phyloP scores from a whole-genome alignment of 1,140 invertebrate genomes.

The Holotrichia oblita region DNA sequence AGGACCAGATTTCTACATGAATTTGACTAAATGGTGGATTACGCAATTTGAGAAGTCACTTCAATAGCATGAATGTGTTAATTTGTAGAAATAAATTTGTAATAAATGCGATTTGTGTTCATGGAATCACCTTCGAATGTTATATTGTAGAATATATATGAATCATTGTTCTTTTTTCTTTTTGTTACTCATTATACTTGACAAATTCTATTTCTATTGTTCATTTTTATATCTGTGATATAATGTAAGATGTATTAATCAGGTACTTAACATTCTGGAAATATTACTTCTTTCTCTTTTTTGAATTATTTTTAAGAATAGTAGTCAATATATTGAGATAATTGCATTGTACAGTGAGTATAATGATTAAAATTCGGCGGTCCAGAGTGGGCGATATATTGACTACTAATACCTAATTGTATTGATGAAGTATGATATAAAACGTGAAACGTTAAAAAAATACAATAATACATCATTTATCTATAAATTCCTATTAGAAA shows the following conservation, averaged over 20 bases:
- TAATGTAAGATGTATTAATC: constrained; percentile 3
- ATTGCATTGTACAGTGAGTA: too few species aligned
- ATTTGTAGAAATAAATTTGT: background rate
- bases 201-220: constrained; percentile 13
- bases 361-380: too few species aligned
- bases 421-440: too few species aligned
- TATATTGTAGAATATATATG: too few species aligned
- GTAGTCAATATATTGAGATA: too few species aligned
- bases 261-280: background rate
- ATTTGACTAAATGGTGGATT: constrained; percentile 69
- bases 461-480: too few species aligned
- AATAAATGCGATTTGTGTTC: background rate
- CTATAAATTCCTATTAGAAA: background rate
- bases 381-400: too few species aligned
- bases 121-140: background rate
- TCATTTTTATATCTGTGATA: constrained; percentile 33
- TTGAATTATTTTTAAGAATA: too few species aligned
- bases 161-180: background rate
- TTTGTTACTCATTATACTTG: background rate
- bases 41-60: constrained; percentile 60
- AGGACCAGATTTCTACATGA: constrained; percentile 67
- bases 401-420: too few species aligned
- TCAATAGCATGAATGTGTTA: background rate
- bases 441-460: too few species aligned
- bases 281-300: background rate